Conservation (phyloP, 1,140 invertebrate species). For the Bombus cullumanus region DNA sequence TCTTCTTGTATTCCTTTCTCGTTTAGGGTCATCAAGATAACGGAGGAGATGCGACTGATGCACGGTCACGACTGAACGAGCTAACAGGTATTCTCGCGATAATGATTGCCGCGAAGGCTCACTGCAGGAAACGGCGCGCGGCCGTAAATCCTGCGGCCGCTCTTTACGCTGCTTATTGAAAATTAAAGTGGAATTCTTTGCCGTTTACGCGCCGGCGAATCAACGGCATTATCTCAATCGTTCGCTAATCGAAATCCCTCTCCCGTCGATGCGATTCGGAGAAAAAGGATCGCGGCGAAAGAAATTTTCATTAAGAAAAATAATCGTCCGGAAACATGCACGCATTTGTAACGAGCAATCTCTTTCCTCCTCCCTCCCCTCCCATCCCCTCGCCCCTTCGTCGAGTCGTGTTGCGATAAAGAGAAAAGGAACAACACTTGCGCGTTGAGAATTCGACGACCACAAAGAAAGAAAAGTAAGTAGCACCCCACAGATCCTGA, state of each 20-base stretch:
- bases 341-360: not conserved
- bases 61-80: slow-evolving; percentile 55
- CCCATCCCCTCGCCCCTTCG: not conserved
- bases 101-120: slow-evolving; percentile 54
- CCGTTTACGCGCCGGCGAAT: slow-evolving; percentile 20
- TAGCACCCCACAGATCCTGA: slow-evolving; percentile 6
- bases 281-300: not conserved
- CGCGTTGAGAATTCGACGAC: not conserved
- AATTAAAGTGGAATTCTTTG: slow-evolving; percentile 54
- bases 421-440: not conserved
- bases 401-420: slow-evolving; percentile 4
- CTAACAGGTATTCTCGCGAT: slow-evolving; percentile 59
- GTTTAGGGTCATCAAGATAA: slow-evolving; percentile 74
- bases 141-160: slow-evolving; percentile 45
- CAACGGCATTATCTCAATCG: slow-evolving; percentile 24
- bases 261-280: not conserved
- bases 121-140: slow-evolving; percentile 17
- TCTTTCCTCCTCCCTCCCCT: not conserved
- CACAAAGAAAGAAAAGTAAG: not conserved
- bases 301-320: not conserved
- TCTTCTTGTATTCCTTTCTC: slow-evolving; percentile 62
- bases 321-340: not conserved
- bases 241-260: slow-evolving; percentile 5
- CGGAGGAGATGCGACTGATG: slow-evolving; percentile 66
- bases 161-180: slow-evolving; percentile 40